Base-by-base conservation (phyloP, 37 sponge, comb jelly and placozoan species). In the Agelas oroides region DNA sequence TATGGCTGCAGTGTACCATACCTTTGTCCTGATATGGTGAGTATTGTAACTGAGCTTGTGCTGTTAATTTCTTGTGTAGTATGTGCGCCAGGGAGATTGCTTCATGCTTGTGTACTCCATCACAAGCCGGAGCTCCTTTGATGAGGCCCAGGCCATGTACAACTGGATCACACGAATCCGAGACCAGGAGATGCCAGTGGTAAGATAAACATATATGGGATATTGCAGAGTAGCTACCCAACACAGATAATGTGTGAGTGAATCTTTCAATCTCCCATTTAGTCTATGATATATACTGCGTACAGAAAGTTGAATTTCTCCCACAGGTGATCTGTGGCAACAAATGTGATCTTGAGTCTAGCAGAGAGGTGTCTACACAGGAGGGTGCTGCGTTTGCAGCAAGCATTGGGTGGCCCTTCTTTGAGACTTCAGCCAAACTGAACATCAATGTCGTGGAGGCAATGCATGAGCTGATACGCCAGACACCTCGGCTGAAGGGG, bases 31-130 rank as follows among this genome's bases (percentile, higher is more conserved):
- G 46, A 46, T 46, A 46, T 46, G 46, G 46, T 46, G 3, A 46
- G 46, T 46, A 8, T 46, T 46, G 46, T 46, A 46, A 46, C 46
- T 46, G 46, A 46, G 3, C 46, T 8, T 46, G 3, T 8, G 8
- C 46, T 46, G 8, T 8, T 46, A 12, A 8, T 46, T 46, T 21
- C 46, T 21, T 2, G 15, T 90, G 53, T 62, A 96, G 94, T 97
- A 97, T 77, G 91, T 94, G 59, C 80, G 92, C 25, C 32, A 36
- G 35, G 92, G 88, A 0, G 82, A 94, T 21, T 94, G 95, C 73
- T 97, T 94, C 84, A 55, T 97, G 66, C 73, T 97, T 15, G 90
- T 97, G n/a, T 97, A 92, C 91, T 89, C 95, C 27, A 87, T 97
- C 70, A 92, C 90, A n/a, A 79, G 83, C 67, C 53, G 73, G 18